These are phyloP conservation scores for Papilio dardanus DNA, from an alignment of 1,140 invertebrate species.

Conservation along the genomic window DNA sequence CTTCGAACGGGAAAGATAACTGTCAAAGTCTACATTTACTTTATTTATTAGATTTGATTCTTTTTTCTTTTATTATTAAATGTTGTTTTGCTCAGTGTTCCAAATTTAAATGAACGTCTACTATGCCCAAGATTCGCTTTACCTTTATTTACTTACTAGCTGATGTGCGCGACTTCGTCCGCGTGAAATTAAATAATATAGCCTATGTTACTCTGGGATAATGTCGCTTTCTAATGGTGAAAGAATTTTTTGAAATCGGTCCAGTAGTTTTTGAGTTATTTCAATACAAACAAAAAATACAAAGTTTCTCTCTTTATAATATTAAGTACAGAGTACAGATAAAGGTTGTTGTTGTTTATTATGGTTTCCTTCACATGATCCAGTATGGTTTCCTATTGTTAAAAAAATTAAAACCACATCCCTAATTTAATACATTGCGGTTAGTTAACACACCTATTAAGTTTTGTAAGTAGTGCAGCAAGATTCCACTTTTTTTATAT, in stretches of 20 bases:
- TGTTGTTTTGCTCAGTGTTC: not conserved
- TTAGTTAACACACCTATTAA: not conserved
- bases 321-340: too few relatives aligned
- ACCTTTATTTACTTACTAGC: too few relatives aligned
- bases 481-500: not conserved
- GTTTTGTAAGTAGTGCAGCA: not conserved
- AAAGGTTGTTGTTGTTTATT: too few relatives aligned
- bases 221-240: too few relatives aligned
- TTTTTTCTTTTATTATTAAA: not conserved
- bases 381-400: slow-evolving; percentile 24
- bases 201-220: too few relatives aligned
- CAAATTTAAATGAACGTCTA: not conserved
- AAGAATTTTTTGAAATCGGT: too few relatives aligned
- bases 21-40: not conserved
- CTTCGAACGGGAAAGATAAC: not conserved
- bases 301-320: too few relatives aligned
- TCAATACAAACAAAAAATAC: too few relatives aligned
- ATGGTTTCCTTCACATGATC: not conserved
- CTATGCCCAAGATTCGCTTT: too few relatives aligned
- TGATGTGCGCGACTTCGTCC: too few relatives aligned
- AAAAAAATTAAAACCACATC: slow-evolving; percentile 22
- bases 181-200: too few relatives aligned
- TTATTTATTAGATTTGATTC: not conserved
- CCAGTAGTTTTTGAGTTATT: too few relatives aligned
- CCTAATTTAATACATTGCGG: not conserved